Percentiles rank a stretch among this genome's conserved stretches.
These are phyloP conservation scores for Anticlea derivata DNA, from an alignment of 2,888 invertebrate genomes.

Conservation along the genomic window DNA sequence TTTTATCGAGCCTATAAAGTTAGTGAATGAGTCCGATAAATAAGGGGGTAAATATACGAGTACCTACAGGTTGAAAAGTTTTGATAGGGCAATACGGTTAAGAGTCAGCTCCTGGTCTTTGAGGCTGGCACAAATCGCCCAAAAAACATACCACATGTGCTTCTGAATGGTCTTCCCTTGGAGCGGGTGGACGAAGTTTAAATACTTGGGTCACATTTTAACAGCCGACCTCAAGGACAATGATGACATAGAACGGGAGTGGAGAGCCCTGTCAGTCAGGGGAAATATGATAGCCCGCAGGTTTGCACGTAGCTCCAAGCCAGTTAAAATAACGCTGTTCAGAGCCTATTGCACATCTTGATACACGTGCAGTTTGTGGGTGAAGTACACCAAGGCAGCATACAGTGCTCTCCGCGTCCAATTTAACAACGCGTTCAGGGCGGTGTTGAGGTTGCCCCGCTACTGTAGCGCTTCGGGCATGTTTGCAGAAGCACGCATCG, in stretches of 20 bases:
- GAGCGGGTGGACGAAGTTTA: not conserved
- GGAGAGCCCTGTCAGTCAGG: not conserved
- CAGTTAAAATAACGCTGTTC: not conserved
- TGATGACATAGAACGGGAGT: not conserved
- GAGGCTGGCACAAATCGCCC: not conserved
- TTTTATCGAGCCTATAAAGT: too few species aligned
- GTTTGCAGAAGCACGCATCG: too few species aligned
- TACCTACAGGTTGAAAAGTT: too few species aligned
- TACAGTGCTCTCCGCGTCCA: not conserved
- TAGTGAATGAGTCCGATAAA: too few species aligned
- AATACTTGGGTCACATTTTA: not conserved
- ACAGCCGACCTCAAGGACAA: not conserved
- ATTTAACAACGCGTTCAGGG: not conserved
- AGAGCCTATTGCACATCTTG: not conserved
- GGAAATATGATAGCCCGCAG: not conserved
- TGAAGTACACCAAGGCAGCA: not conserved
- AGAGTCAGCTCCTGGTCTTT: not conserved
- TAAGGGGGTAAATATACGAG: too few species aligned
- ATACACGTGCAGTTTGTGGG: not conserved
- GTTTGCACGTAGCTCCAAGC: not conserved
- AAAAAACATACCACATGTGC: too few species aligned
- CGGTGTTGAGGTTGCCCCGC: not conserved
- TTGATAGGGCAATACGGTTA: too few species aligned
- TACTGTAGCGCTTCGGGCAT: not conserved
- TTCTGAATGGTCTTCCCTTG: not conserved